Base-by-base conservation (phyloP, 2,888 invertebrate species). In the Xylota segnis region DNA sequence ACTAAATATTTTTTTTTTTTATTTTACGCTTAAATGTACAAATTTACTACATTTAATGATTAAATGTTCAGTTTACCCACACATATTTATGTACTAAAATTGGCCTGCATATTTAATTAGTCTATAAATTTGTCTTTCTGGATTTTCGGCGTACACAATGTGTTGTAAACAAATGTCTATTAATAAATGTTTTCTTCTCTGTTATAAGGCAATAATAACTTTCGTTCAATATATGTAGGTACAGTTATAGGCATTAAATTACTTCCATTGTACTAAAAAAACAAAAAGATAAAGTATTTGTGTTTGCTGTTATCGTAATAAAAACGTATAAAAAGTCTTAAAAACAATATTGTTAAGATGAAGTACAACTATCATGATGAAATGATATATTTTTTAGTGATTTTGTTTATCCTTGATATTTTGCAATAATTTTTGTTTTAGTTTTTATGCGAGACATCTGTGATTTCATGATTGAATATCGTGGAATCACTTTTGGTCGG, bases 321-420 rank as follows among this genome's bases (percentile, higher is more conserved):
- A 82, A 77, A 83, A 71, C 45, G 63, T 77, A 78, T 82, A 79
- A 84, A 84, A 84, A 75, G 54, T 78, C 61, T 68, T 83, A 74
- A 79, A 78, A 63, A 56, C 47, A 78, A 63, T 34, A 78, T 61
- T 78, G 66, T 72, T 78, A 16, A 29, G 37, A 78, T 78, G 59
- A 83, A 72, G 78, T 83, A 83, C 83, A 66, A 61, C 72, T 66
- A 78, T 43, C 40, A 40, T 47, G 27, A 23, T 72, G 45, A 37
- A 61, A 43, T 18, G 0, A n/a, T 9, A 27, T 54, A 56, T 50
- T 14, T 61, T 37, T 63, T 34, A 2, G 40, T 23, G 43, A 27
- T 27, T 52, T 16, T n/a, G n/a, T n/a, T n/a, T 50, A 9, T 18
- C 5, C 10, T 29, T 9, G 34, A 10, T 52, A 37, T 16, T 40